Conservation (phyloP, 1,140 invertebrate genomes). For the Atta texana region DNA sequence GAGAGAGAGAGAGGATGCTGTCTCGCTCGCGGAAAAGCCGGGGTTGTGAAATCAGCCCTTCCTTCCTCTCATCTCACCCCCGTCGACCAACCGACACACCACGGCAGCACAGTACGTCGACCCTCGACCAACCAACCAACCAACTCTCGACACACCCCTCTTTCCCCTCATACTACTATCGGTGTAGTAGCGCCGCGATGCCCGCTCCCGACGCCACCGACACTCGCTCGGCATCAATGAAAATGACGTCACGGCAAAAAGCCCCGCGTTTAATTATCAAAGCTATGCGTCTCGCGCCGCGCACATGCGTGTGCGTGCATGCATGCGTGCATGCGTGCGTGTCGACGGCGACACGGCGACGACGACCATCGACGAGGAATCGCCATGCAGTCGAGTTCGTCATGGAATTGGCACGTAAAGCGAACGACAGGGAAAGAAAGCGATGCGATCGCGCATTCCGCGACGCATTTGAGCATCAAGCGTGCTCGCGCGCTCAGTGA, state of each 20-base stretch:
- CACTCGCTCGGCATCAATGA: constrained; percentile 84
- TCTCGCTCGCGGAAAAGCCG: constrained; percentile 68
- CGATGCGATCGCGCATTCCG: not conserved
- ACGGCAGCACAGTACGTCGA: constrained; percentile 71
- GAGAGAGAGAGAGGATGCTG: not conserved
- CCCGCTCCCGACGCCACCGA: constrained; percentile 53
- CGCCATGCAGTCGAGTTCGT: not conserved
- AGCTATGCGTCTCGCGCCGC: constrained; percentile 69
- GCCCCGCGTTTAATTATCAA: constrained; percentile 83
- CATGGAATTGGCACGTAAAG: constrained; percentile 9
- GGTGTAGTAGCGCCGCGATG: constrained; percentile 63
- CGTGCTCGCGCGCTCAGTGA: not conserved
- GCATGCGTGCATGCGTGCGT: not conserved
- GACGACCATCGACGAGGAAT: constrained; percentile 29
- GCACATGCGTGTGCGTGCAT: not conserved
- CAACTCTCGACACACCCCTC: constrained; percentile 67
- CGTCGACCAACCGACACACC: constrained; percentile 52
- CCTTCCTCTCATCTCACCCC: not conserved
- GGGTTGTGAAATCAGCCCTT: constrained; percentile 68
- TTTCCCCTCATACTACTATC: constrained; percentile 22
- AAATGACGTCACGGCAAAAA: constrained; percentile 86
- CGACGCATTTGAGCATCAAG: not conserved
- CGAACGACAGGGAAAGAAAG: not conserved
- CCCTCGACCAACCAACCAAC: constrained; percentile 65
- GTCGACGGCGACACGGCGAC: not conserved